phyloP scores from a whole-genome alignment of 2,113 vertebrate genomes.

The Paralichthys olivaceus region DNA sequence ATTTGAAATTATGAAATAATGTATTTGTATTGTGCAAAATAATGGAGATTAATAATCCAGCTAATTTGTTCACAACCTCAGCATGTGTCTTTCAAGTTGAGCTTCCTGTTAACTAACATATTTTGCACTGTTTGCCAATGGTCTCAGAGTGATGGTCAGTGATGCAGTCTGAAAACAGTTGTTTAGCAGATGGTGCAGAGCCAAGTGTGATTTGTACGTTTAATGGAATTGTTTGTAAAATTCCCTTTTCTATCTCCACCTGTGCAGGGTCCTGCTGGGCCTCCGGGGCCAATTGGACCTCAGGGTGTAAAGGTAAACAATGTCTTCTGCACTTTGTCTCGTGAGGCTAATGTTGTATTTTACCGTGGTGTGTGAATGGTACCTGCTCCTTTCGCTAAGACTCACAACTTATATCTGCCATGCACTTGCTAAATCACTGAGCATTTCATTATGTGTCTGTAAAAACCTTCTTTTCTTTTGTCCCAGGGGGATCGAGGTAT shows the following conservation, averaged over 20 bases:
- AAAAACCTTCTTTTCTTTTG: neutral
- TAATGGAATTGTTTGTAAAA: neutral
- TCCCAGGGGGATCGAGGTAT: constrained; percentile 91
- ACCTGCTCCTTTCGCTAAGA: neutral
- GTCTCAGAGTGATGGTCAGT: constrained; percentile 1
- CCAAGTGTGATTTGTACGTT: neutral
- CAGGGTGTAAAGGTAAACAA: constrained; percentile 89
- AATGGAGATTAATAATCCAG: neutral
- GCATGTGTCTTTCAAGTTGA: constrained; percentile 51
- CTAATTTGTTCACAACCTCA: constrained; percentile 37
- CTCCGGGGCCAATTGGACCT: constrained; percentile 90
- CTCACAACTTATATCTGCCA: neutral
- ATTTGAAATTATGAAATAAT: no score
- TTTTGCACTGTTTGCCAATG: constrained; percentile 18
- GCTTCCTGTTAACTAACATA: constrained; percentile 33
- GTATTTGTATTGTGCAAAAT: no score
- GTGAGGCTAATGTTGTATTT: neutral
- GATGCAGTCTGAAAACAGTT: neutral
- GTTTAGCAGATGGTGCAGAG: neutral
- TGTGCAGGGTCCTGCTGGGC: constrained; percentile 85
- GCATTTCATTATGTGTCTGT: neutral
- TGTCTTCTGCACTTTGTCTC: neutral
- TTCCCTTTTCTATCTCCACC: neutral
- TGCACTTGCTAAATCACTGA: neutral
- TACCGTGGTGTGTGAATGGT: neutral